These are phyloP conservation scores for Eristalis tenax DNA, from an alignment of 2,888 invertebrate genomes.

Conservation along the genomic window DNA sequence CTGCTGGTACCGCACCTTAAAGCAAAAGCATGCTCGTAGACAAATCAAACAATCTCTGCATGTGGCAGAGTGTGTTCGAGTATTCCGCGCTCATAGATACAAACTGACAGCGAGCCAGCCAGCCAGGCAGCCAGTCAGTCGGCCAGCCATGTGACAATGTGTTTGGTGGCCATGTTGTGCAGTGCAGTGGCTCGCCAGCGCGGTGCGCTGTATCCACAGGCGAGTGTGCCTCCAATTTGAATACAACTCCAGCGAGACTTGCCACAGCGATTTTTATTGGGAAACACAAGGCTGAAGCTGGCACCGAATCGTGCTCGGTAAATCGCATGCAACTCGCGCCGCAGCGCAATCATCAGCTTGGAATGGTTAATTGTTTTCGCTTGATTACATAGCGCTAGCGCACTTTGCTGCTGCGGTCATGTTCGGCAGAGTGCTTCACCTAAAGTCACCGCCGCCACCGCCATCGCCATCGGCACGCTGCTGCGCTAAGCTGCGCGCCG, in stretches of 20 bases:
- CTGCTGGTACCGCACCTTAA: conserved; percentile 55
- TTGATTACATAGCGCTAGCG: conserved; percentile 28
- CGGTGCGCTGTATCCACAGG: neutral
- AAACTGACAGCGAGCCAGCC: conserved; percentile 38
- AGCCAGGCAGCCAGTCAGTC: neutral
- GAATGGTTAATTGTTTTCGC: conserved; percentile 65
- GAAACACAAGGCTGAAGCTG: conserved; percentile 23
- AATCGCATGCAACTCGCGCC: conserved; percentile 46
- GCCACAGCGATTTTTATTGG: conserved; percentile 9
- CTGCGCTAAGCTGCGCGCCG: neutral
- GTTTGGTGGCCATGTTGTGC: conserved; percentile 33
- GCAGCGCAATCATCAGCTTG: conserved; percentile 49
- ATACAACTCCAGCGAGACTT: conserved; percentile 17
- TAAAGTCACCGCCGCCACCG: conserved; percentile 1
- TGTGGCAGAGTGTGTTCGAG: conserved; percentile 27
- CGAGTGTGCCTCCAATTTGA: conserved; percentile 29
- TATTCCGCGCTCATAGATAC: conserved; percentile 28
- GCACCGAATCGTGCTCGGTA: conserved; percentile 42
- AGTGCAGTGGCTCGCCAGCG: conserved; percentile 8
- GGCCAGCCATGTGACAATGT: conserved; percentile 52
- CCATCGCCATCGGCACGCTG: neutral
- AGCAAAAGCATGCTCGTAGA: conserved; percentile 20
- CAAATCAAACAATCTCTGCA: conserved; percentile 33
- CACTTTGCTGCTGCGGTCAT: conserved; percentile 1
- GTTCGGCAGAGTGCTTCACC: neutral